Conservation (phyloP, 2,888 invertebrate species). For the Enchytraeus crypticus region DNA sequence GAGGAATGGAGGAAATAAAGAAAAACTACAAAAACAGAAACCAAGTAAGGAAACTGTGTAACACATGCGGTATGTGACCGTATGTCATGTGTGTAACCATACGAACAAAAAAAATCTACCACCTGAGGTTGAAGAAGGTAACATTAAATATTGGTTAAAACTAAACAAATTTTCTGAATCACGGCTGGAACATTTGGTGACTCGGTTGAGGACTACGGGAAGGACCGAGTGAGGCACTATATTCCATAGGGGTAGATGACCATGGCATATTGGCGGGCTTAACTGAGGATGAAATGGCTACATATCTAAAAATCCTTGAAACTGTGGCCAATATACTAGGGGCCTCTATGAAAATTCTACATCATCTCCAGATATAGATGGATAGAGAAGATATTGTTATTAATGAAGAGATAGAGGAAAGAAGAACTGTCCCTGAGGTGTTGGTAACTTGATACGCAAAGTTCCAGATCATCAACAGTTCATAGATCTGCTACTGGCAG, state of each 20-base stretch:
- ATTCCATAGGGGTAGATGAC: constrained; percentile 71
- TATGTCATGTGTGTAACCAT: no score
- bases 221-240: constrained; percentile 92
- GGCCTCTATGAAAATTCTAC: constrained; percentile 68
- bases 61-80: no score
- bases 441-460: constrained; percentile 78
- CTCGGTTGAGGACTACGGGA: constrained; percentile 92
- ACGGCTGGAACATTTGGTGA: constrained; percentile 88
- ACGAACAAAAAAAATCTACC: no score
- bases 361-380: constrained; percentile 56
- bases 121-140: no score
- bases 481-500: constrained; percentile 74
- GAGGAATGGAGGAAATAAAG: no score
- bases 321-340: constrained; percentile 66
- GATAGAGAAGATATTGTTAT: constrained; percentile 28
- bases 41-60: no score
- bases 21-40: no score
- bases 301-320: constrained; percentile 82
- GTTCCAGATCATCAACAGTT: constrained; percentile 54
- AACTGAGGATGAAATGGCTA: constrained; percentile 72
- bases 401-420: no score
- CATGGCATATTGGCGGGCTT: constrained; percentile 66
- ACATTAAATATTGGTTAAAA: no score
- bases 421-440: constrained; percentile 69
- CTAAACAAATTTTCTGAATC: constrained; percentile 81